A percentile compares a stretch with the other conserved stretches of the same genome.
These are phyloP conservation scores for Gasteruption jaculator DNA, from an alignment of 2,888 invertebrate species.

Conservation along the genomic window DNA sequence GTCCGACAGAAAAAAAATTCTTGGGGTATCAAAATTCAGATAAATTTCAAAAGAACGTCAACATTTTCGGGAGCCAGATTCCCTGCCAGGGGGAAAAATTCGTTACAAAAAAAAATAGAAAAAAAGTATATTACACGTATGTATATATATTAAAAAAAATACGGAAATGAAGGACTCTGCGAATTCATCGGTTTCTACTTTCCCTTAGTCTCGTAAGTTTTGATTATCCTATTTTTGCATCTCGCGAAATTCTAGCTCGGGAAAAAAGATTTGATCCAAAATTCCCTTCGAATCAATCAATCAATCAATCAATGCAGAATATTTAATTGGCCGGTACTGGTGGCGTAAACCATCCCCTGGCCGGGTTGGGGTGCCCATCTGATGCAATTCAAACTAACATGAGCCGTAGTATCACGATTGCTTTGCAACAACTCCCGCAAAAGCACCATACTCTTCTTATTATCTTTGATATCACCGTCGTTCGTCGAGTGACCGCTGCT, in stretches of 20 bases:
- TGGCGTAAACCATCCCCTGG: slow-evolving; percentile 81
- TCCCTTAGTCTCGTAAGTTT: too few species aligned
- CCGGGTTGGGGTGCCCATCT: slow-evolving; percentile 80
- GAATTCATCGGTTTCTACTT: too few species aligned
- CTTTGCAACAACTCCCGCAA: slow-evolving; percentile 66
- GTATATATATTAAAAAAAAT: too few species aligned
- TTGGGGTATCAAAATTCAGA: too few species aligned
- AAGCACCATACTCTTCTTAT: slow-evolving; percentile 51
- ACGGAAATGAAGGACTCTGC: too few species aligned
- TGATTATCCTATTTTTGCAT: too few species aligned
- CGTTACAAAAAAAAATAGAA: slow-evolving; percentile 9
- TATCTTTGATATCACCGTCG: slow-evolving; percentile 31
- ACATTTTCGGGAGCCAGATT: too few species aligned
- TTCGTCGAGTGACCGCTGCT: slow-evolving; percentile 23
- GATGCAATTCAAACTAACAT: slow-evolving; percentile 77
- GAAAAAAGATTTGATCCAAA: background rate
- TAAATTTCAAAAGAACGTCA: too few species aligned
- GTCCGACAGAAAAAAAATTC: too few species aligned
- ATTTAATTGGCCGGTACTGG: slow-evolving; percentile 77
- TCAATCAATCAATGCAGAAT: slow-evolving; percentile 58
- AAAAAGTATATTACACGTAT: slow-evolving; percentile 12
- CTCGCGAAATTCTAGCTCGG: background rate
- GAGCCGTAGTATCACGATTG: slow-evolving; percentile 59
- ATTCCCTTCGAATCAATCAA: slow-evolving; percentile 15
- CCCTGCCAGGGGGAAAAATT: too few species aligned